Conservation (phyloP, 1,140 invertebrate species). For the Panagrolaimus sp. region DNA sequence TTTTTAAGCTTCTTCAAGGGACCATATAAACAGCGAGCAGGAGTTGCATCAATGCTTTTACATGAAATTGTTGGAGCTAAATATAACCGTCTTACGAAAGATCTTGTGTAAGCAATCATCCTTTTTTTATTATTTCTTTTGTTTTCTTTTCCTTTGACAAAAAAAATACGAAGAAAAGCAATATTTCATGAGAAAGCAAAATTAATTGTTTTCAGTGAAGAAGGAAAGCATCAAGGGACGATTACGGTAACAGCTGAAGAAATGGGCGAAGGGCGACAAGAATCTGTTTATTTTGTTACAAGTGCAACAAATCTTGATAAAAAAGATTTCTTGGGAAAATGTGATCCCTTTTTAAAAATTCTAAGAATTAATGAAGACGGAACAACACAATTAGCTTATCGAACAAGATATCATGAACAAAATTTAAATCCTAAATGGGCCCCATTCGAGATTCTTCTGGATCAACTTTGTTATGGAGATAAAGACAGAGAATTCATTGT, state of each 20-base stretch:
- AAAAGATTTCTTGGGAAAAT: conserved; percentile 65
- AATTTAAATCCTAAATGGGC: conserved; percentile 62
- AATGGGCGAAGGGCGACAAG: conserved; percentile 64
- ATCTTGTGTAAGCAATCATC: conserved; percentile 34
- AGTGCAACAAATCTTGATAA: conserved; percentile 52
- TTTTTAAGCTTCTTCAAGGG: conserved; percentile 17
- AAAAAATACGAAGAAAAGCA: background rate
- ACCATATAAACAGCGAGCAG: conserved; percentile 8
- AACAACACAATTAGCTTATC: conserved; percentile 47
- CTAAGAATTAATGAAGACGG: conserved; percentile 62
- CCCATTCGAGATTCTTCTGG: conserved; percentile 57
- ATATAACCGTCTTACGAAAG: conserved; percentile 48
- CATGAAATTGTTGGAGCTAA: conserved; percentile 51
- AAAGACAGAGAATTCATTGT: conserved; percentile 54
- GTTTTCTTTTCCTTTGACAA: conserved; percentile 2
- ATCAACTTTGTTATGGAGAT: conserved; percentile 61
- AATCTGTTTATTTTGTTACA: conserved; percentile 60
- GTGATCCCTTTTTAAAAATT: conserved; percentile 66
- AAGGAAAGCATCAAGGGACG: conserved; percentile 55
- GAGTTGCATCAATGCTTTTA: conserved; percentile 23
- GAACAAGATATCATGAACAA: conserved; percentile 60
- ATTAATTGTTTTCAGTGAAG: conserved; percentile 36
- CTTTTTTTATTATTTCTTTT: background rate
- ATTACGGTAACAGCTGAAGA: conserved; percentile 65
- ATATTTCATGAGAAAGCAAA: no score